Conservation (phyloP, 2,888 invertebrate genomes). For the Minunthozetes semirufus region DNA sequence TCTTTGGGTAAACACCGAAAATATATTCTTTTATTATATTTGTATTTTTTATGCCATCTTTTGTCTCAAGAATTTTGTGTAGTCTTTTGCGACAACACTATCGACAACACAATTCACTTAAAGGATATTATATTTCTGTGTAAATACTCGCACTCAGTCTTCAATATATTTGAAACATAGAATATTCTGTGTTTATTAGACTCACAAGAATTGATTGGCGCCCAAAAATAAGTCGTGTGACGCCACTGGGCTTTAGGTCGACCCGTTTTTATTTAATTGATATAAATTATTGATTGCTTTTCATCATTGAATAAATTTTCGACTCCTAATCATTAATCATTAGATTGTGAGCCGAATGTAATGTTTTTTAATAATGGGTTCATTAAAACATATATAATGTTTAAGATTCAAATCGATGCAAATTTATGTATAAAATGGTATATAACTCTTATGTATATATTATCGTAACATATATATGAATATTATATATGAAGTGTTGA, state of each 20-base stretch:
- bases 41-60: not conserved
- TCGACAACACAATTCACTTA: not conserved
- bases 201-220: not conserved
- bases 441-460: not conserved
- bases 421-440: slow-evolving; percentile 17
- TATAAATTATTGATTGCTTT: not conserved
- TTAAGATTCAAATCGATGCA: slow-evolving; percentile 25
- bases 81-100: not conserved
- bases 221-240: not conserved
- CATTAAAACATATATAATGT: not conserved
- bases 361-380: not conserved
- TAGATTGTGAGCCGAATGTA: not conserved
- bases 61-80: not conserved
- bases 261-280: not conserved
- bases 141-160: not conserved
- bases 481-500: not conserved
- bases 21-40: not conserved
- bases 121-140: not conserved
- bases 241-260: not conserved
- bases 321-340: not conserved
- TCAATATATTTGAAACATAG: not conserved
- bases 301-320: not conserved
- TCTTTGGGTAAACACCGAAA: not conserved
- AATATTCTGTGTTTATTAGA: not conserved
- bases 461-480: not conserved